Evolutionary conservation across 2,888 invertebrate genomes (phyloP).

Genomic region (Cryptosula pallasiana): DNA sequence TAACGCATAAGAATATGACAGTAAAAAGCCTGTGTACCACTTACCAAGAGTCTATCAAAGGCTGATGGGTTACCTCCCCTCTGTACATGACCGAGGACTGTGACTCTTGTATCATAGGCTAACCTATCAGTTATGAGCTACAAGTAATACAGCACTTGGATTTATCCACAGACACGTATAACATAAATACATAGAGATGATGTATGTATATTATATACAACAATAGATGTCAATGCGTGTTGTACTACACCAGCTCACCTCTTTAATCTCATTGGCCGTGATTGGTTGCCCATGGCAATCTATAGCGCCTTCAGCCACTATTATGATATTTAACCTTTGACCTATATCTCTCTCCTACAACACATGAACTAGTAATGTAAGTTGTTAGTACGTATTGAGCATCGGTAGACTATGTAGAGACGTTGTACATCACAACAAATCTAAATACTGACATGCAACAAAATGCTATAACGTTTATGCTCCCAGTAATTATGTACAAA

Average conservation of each 20-base stretch:
- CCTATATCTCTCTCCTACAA: slow-evolving; percentile 83
- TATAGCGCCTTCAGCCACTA: slow-evolving; percentile 96
- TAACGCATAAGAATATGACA: no score
- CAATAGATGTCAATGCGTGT: background rate
- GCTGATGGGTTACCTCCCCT: slow-evolving; percentile 97
- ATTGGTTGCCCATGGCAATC: slow-evolving; percentile 89
- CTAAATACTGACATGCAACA: no score
- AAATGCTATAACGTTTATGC: no score
- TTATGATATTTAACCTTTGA: slow-evolving; percentile 93
- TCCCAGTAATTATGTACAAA: no score
- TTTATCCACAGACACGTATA: no score
- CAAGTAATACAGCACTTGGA: slow-evolving; percentile 27
- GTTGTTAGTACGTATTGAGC: no score
- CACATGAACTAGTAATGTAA: no score
- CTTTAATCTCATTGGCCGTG: slow-evolving; percentile 82
- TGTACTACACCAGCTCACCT: slow-evolving; percentile 53
- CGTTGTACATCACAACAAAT: no score
- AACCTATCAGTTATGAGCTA: slow-evolving; percentile 79
- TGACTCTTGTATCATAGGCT: slow-evolving; percentile 92
- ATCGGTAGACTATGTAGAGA: no score
- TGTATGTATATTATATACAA: background rate
- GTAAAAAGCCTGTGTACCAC: no score
- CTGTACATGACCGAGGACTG: slow-evolving; percentile 97
- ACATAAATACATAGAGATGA: background rate
- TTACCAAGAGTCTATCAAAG: slow-evolving; percentile 91